Base-by-base conservation (phyloP, 2,888 invertebrate genomes). In the Timema podura region DNA sequence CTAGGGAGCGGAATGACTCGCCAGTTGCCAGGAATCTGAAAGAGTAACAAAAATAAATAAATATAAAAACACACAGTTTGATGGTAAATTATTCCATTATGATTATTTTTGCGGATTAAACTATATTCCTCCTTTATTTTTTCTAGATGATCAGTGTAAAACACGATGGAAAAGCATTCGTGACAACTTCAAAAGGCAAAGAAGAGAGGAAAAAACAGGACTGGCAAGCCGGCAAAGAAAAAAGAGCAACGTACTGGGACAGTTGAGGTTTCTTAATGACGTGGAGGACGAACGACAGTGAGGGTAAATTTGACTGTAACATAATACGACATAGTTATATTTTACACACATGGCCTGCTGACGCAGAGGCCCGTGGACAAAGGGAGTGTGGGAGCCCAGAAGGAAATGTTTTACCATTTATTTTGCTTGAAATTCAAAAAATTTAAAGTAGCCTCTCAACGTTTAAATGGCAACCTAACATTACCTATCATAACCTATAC, bases 221-320 rank as follows among this genome's bases (percentile, higher is more conserved):
- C 54, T 5, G 54, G 54, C 10, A 13, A 15, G 54, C 54, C 16
- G 54, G n/a, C 6, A 54, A 54, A 54, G 16, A 54, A 16, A 54
- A 54, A 16, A 54, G 54, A 54, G 54, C 54, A 15, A 54, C n/a
- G n/a, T 54, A 10, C 10, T 10, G 54, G 54, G 54, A 54, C 54
- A 54, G 54, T 5, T 16, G 5, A 16, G 16, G 13, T 54, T 54
- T 10, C 16, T 7, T 6, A 54, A 54, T 54, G 54, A n/a, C 16
- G 54, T 10, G 54, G 54, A 54, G 16, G 54, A 54, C 16, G 54
- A 54, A 54, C 6, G 54, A 16, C n/a, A n/a, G n/a, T n/a, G n/a
- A n/a, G n/a, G n/a, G n/a, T n/a, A n/a, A n/a, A n/a, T n/a, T n/a
- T n/a, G n/a, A n/a, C n/a, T n/a, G n/a, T n/a, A n/a, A n/a, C n/a